phyloP scores from a whole-genome alignment of 2,797 vertebrate genomes.

The Sylvia borin region DNA sequence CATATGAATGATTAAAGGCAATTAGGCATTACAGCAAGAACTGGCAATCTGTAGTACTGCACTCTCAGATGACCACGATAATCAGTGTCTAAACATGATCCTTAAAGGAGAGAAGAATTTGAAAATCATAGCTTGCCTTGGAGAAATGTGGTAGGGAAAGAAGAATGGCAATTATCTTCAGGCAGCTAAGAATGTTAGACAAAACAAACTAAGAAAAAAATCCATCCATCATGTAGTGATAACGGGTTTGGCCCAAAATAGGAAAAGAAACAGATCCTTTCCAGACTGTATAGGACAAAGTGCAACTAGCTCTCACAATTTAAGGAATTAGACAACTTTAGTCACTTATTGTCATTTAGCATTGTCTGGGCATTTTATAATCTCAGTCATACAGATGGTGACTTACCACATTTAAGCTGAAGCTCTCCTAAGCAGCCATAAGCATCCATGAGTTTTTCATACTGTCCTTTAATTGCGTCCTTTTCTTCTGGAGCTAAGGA shows the following conservation, averaged over 20 bases:
- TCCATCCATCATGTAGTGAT: not conserved
- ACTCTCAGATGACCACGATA: not conserved
- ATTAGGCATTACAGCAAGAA: not conserved
- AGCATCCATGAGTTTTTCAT: conserved; percentile 78
- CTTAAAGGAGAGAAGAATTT: not conserved
- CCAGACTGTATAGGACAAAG: not conserved
- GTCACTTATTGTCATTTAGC: not conserved
- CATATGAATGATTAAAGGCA: not conserved
- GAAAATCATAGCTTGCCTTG: not conserved
- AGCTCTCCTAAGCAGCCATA: conserved; percentile 81
- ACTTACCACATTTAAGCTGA: conserved; percentile 78
- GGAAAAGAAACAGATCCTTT: not conserved
- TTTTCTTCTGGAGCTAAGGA: conserved; percentile 80
- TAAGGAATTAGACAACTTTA: not conserved
- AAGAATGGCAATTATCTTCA: not conserved
- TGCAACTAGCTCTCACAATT: not conserved
- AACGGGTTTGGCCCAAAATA: not conserved
- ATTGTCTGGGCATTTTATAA: not conserved
- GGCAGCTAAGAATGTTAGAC: not conserved
- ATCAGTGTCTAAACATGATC: not conserved
- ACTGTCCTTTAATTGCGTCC: conserved; percentile 80
- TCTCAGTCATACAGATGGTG: not conserved
- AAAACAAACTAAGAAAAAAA: not conserved
- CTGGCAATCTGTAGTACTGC: not conserved
- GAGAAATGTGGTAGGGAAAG: not conserved